Percentiles rank a stretch among this genome's conserved stretches.
Evolutionary conservation across 92 coral and sea anemone genomes (phyloP).

Genomic region (Zoanthus gigantus): DNA sequence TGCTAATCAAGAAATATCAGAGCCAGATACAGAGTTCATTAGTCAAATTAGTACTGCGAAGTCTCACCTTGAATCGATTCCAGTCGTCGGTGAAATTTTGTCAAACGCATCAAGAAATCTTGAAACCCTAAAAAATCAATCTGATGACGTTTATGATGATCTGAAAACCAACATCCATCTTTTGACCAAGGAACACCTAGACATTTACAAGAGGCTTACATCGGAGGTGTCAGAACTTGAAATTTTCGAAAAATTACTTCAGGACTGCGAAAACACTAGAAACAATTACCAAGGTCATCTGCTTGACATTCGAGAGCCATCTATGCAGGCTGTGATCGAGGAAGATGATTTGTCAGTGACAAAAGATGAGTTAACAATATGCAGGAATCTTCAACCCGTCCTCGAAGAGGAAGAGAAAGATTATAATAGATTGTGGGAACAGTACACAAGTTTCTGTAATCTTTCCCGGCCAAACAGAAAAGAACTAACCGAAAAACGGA

Average conservation of each 20-base stretch:
- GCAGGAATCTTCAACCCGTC: constrained; percentile 53
- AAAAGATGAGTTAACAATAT: constrained; percentile 55
- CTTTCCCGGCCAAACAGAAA: constrained; percentile 41
- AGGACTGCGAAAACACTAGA: constrained; percentile 18
- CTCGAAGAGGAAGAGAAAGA: constrained; percentile 57
- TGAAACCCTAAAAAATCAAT: constrained; percentile 51
- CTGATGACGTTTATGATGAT: constrained; percentile 6
- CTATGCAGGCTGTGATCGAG: constrained; percentile 41
- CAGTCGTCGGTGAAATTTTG: constrained; percentile 15
- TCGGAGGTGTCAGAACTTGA: constrained; percentile 25
- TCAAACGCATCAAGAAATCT: constrained; percentile 46
- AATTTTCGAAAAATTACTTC: constrained; percentile 11
- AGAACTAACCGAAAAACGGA: constrained; percentile 44
- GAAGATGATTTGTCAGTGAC: constrained; percentile 48
- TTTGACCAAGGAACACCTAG: constrained; percentile 19
- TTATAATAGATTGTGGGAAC: constrained; percentile 44
- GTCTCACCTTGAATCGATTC: background rate
- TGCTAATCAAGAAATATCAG: background rate
- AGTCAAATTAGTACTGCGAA: background rate
- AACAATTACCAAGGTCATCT: constrained; percentile 32
- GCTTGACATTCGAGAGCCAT: constrained; percentile 40
- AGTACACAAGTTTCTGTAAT: constrained; percentile 35
- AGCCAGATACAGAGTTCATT: background rate
- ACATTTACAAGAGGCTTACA: background rate
- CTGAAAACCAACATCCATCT: constrained; percentile 13